phyloP scores from a whole-genome alignment of 2,113 vertebrate species.

The Perccottus glenii region DNA sequence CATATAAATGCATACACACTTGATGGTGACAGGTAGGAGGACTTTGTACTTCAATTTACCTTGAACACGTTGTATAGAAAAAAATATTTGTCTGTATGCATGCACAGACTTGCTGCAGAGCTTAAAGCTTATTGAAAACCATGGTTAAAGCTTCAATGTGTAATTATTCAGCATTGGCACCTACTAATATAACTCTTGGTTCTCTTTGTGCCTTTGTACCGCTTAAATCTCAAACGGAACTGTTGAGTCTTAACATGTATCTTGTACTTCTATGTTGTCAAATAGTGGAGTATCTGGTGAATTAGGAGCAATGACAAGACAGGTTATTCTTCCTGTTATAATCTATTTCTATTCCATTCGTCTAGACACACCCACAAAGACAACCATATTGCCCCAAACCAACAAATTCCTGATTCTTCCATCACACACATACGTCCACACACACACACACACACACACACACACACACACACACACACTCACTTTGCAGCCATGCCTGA shows the following conservation, averaged over 20 bases:
- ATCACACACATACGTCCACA: constrained; percentile 10
- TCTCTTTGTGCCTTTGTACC: no score
- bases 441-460: constrained; percentile 23
- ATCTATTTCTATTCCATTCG: not conserved
- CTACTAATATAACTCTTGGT: no score
- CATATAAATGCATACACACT: constrained; percentile 27
- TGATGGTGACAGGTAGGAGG: constrained; percentile 34
- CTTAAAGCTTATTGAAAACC: no score
- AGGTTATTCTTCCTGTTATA: no score
- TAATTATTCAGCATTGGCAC: not conserved
- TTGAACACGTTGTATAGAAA: constrained; percentile 58
- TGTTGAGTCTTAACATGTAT: no score
- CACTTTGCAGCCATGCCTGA: constrained; percentile 25
- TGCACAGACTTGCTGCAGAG: constrained; percentile 1
- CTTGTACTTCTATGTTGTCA: no score
- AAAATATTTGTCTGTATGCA: constrained; percentile 32
- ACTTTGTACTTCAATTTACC: constrained; percentile 44
- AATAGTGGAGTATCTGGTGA: no score
- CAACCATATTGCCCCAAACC: not conserved
- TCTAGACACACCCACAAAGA: not conserved
- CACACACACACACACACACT: constrained; percentile 23
- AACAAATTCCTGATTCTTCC: no score
- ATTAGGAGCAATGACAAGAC: no score
- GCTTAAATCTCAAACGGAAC: no score
- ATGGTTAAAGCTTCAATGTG: no score